Evolutionary conservation across 2,888 invertebrate genomes (phyloP), one percentile per base, ranked within the genome.

Genomic region (Gari tellinella): DNA sequence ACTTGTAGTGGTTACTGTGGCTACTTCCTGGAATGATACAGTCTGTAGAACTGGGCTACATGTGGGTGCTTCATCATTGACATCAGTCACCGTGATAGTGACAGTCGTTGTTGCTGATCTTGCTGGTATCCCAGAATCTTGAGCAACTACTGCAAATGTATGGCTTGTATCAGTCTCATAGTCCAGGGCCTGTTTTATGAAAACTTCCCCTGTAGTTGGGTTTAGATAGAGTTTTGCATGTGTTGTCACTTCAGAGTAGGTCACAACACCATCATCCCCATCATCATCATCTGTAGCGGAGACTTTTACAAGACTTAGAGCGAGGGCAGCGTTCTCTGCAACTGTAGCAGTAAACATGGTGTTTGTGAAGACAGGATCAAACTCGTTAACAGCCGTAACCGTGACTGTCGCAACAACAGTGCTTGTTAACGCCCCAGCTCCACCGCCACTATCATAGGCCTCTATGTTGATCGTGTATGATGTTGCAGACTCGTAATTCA

Each of bases 21-120:
- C 69, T 31, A 31, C 23, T 66, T 86, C 86, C 23, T 58, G 26
- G 38, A 72, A 80, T 8, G 57, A 66, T 10, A 85, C 80, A 0
- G 80, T 67, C 52, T 84, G 84, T 2, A 82, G 55, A 8, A 55
- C 58, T 8, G 72, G 75, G 12, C 52, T 70, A 64, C 87, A 87
- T 8, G 62, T 56, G 8, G 88, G 87, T 21, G 62, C 52, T 53
- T 85, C 77, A 49, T 86, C 98, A 92, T 98, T 98, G 52, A 97
- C 95, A 92, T 98, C 98, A 87, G 96, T 95, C 63, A 98, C 94
- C 86, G 95, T 95, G 80, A 98, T 95, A 82, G 95, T 95, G 15
- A 98, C 95, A 25, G 96, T 92, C 1, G 97, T 97, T 85, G 96
- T 96, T 0, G 97, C 95, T 62, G 65, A 78, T 38, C 56, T 57